phyloP scores from a whole-genome alignment of 2,797 vertebrate genomes.

The Molothrus aeneus region DNA sequence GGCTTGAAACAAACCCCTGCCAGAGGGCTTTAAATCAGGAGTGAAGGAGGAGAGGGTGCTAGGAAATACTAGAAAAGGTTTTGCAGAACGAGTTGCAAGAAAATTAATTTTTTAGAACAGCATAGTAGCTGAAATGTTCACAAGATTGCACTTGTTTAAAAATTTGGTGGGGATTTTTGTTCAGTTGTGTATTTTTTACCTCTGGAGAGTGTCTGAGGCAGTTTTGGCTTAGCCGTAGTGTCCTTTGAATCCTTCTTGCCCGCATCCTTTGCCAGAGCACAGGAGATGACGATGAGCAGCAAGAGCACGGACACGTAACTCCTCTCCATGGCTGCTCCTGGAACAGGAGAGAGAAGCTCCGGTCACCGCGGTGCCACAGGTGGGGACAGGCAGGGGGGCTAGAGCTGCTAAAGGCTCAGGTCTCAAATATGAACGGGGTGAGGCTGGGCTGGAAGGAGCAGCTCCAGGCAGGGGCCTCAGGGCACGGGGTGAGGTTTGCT shows the following conservation, averaged over 20 bases:
- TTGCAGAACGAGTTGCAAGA: neutral
- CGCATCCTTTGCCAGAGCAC: constrained; percentile 77
- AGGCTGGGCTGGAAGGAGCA: neutral
- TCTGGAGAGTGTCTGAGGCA: constrained; percentile 93
- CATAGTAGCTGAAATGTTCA: neutral
- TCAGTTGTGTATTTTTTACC: constrained; percentile 70
- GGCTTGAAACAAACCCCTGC: no score
- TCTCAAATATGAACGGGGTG: neutral
- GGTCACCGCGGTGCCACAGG: fast-evolving
- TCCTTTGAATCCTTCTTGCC: constrained; percentile 76
- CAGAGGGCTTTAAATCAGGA: neutral
- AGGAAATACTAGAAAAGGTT: neutral
- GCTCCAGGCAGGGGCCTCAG: neutral
- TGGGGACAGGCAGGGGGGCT: neutral
- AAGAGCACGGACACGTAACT: constrained; percentile 76
- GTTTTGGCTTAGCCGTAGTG: constrained; percentile 57
- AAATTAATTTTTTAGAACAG: neutral
- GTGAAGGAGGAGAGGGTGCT: neutral
- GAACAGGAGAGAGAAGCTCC: neutral
- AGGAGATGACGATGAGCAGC: constrained; percentile 79
- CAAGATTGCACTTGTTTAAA: neutral
- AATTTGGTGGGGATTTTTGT: neutral
- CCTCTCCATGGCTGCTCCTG: constrained; percentile 84
- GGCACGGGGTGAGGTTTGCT: neutral
- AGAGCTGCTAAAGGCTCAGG: neutral